A percentile compares a stretch with the other conserved stretches of the same genome.
phyloP scores from a whole-genome alignment of 2,113 vertebrate genomes.

The Lepus americanus region DNA sequence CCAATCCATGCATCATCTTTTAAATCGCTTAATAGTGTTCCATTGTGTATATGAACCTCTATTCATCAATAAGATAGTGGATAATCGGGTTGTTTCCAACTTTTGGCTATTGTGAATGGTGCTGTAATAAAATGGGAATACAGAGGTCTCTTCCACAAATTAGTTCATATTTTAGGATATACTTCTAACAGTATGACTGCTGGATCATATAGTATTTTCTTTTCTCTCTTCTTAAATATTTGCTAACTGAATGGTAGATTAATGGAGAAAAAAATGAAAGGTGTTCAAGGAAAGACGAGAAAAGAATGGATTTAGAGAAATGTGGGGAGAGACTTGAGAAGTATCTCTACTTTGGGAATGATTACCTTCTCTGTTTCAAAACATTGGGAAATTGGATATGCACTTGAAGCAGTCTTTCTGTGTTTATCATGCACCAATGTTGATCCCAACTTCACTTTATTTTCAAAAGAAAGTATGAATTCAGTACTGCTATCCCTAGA shows the following conservation, averaged over 20 bases:
- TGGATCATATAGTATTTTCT: background rate
- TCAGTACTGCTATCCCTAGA: background rate
- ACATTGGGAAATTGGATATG: accelerated
- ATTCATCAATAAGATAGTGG: no score
- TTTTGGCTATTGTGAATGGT: no score
- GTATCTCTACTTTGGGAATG: background rate
- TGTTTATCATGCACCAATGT: background rate
- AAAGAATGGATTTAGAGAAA: background rate
- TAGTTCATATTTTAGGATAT: no score
- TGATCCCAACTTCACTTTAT: background rate
- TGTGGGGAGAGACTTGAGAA: background rate
- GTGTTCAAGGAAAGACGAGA: background rate
- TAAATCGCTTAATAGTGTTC: background rate
- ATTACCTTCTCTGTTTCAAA: background rate
- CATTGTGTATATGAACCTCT: no score
- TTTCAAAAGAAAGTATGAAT: background rate
- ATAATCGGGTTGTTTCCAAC: no score
- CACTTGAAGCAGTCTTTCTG: background rate
- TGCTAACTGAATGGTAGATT: background rate
- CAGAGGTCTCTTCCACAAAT: no score
- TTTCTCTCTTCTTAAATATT: background rate
- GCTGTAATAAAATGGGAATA: no score
- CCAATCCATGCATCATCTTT: background rate
- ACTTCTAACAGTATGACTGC: no score
- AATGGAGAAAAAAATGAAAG: background rate